Conservation (phyloP, 2,113 vertebrate genomes). For the Halcyon malimbica region DNA sequence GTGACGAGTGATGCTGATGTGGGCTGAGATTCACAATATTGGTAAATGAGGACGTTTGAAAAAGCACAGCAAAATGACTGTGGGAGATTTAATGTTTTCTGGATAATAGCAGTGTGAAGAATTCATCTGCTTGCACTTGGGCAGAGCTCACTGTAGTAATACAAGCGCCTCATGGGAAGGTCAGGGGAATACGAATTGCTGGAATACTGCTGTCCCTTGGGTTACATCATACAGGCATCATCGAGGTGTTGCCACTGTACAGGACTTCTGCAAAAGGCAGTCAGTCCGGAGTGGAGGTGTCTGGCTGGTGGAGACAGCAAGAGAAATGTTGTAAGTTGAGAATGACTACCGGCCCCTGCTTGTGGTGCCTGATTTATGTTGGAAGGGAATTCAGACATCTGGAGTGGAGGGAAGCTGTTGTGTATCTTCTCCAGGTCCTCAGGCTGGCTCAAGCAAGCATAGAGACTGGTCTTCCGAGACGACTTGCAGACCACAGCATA, state of each 20-base stretch:
- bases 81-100: background rate
- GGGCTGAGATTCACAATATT: background rate
- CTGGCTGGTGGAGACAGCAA: background rate
- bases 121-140: background rate
- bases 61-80: background rate
- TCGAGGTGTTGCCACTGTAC: background rate
- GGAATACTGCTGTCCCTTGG: rapidly evolving
- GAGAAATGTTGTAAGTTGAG: background rate
- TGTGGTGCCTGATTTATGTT: background rate
- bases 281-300: background rate
- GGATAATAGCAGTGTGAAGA: background rate
- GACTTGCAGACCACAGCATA: background rate
- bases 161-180: background rate
- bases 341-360: background rate
- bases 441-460: background rate
- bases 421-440: background rate
- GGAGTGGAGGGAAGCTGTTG: background rate
- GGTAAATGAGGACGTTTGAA: background rate
- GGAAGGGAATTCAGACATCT: background rate
- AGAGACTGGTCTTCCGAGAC: background rate
- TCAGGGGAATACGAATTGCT: background rate
- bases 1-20: background rate
- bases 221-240: background rate
- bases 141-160: background rate
- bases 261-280: background rate